phyloP scores from a whole-genome alignment of 1,140 invertebrate genomes.

The Bombus superbus region DNA sequence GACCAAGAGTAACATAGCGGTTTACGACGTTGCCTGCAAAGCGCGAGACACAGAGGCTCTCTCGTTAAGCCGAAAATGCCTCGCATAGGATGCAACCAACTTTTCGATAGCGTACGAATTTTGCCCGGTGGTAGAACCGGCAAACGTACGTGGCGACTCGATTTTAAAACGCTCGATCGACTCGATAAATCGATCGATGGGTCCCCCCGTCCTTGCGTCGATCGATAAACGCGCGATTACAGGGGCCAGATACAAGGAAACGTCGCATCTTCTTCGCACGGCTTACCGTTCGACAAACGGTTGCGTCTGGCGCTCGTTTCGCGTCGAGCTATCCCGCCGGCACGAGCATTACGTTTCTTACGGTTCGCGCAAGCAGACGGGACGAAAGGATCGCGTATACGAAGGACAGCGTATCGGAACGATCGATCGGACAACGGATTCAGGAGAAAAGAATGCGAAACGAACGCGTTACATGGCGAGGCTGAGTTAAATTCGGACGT shows the following conservation, averaged over 20 bases:
- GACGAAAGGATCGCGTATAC: neutral
- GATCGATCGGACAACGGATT: no score
- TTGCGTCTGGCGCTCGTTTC: neutral
- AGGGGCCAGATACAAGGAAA: no score
- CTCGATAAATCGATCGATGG: no score
- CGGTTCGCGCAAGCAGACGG: neutral
- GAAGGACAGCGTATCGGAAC: no score
- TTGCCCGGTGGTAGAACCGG: neutral
- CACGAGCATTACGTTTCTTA: neutral
- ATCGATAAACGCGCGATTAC: no score
- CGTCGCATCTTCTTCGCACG: no score
- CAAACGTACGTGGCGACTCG: no score
- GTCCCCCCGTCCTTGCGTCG: no score
- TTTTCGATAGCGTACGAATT: neutral
- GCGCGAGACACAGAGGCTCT: neutral
- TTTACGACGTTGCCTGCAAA: constrained; percentile 7
- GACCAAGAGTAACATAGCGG: neutral
- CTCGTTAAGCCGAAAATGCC: neutral
- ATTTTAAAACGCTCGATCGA: no score
- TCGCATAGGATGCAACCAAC: neutral
- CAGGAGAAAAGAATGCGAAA: no score
- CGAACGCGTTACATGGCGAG: neutral
- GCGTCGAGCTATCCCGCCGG: neutral
- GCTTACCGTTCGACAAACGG: neutral
- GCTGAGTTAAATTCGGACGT: neutral